Percentiles rank a stretch among this genome's conserved stretches.
phyloP scores from a whole-genome alignment of 2,113 vertebrate genomes.

The Aix galericulata region DNA sequence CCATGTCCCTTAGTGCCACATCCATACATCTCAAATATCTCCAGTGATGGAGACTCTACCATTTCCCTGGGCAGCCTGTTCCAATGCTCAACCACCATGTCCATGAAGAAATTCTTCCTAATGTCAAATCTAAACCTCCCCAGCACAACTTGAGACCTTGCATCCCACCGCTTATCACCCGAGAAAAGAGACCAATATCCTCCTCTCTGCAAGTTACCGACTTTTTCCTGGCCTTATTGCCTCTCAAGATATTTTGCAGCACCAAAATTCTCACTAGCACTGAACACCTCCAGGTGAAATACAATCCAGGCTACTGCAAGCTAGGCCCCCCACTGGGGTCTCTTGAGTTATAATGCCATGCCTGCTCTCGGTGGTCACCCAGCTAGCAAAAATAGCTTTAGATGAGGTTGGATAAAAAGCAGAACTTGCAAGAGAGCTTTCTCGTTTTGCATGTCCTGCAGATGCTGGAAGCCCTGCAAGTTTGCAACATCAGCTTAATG shows the following conservation, averaged over 20 bases:
- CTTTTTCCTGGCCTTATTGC: background rate
- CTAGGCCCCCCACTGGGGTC: background rate
- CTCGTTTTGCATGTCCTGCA: background rate
- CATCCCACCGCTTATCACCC: background rate
- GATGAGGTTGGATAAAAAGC: rapidly evolving
- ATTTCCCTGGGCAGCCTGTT: background rate
- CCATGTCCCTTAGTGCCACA: background rate
- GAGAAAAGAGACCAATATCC: background rate
- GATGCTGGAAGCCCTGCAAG: background rate
- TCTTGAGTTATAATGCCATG: background rate
- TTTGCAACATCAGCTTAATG: background rate
- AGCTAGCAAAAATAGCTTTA: background rate
- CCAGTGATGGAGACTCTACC: background rate
- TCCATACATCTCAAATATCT: background rate
- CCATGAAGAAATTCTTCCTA: background rate
- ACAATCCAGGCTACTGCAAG: rapidly evolving
- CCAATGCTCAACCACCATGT: background rate
- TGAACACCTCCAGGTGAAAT: background rate
- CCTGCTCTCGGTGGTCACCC: background rate
- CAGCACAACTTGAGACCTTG: background rate
- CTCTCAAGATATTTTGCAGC: background rate
- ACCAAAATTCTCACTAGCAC: background rate
- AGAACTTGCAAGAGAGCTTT: background rate
- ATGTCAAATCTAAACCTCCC: background rate
- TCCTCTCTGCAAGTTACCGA: rapidly evolving